Conservation (phyloP, 2,113 vertebrate species). For the Atlantisia rogersi region DNA sequence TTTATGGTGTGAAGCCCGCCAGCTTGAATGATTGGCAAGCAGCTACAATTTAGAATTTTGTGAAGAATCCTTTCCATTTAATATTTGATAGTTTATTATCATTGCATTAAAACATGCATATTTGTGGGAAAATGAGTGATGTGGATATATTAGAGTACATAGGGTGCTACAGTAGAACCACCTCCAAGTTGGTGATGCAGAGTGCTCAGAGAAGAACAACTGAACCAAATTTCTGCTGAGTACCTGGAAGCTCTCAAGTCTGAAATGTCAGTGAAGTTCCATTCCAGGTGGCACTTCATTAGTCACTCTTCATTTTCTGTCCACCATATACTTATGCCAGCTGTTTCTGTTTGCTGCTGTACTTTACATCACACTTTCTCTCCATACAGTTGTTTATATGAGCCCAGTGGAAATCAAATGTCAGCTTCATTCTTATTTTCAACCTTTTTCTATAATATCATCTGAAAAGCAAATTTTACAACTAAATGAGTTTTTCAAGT, state of each 20-base stretch:
- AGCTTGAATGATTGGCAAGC: neutral
- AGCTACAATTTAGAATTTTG: neutral
- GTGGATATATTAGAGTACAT: neutral
- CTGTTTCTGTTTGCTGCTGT: conserved; percentile 54
- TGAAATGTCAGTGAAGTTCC: conserved; percentile 25
- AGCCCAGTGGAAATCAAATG: conserved; percentile 65
- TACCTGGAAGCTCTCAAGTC: neutral
- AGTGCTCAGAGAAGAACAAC: neutral
- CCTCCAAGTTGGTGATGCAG: neutral
- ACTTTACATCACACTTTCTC: conserved; percentile 64
- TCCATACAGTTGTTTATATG: conserved; percentile 47
- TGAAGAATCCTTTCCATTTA: neutral
- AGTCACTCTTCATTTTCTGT: conserved; percentile 37
- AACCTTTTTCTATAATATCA: conserved; percentile 46
- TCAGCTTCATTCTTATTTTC: conserved; percentile 56
- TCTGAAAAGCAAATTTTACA: conserved; percentile 64
- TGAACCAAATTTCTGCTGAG: neutral
- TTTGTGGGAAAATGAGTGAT: neutral
- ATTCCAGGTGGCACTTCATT: conserved; percentile 45
- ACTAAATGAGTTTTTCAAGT: conserved; percentile 52
- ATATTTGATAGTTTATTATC: neutral
- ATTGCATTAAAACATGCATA: neutral
- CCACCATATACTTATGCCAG: conserved; percentile 45
- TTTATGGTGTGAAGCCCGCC: neutral
- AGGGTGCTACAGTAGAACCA: neutral